Base-by-base conservation (phyloP, 1,140 invertebrate genomes). In the Rhyzopertha dominica region DNA sequence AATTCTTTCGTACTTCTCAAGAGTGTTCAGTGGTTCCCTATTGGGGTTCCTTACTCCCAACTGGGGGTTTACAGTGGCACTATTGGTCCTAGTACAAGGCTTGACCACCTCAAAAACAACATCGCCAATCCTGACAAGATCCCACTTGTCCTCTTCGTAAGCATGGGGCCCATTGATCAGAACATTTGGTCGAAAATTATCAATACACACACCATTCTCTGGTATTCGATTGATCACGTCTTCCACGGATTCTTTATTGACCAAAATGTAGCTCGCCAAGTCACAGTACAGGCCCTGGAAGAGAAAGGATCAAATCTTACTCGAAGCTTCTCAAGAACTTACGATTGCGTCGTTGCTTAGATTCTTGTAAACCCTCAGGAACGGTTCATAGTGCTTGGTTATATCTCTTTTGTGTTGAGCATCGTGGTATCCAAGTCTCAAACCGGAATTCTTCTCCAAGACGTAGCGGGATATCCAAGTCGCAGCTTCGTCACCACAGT, bases 81-180 rank as follows among this genome's bases (percentile, higher is more conserved):
- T 61, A 13, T 77, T 71, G 52, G 79, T 82, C 51, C 74, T 72
- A 36, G 74, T 74, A 56, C 81, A 84, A 1, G 81, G 80, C 59
- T 78, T 81, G 7, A 81, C 66, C 38, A 78, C 74, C 58, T 76
- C 72, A 47, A 82, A 77, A 17, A 81, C 53, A 0, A 71, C n/a
- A 13, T 68, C 53, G 2, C 81, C 81, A 41, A 85, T 81, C 67
- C 79, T 82, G 12, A 85, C 60, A 67, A 75, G 84, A 24, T 78
- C 73, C 81, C 81, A 85, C 10, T 69, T 63, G 47, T 85, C 82
- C 64, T 87, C 84, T n/a, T n/a, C n/a, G n/a, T n/a, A n/a, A 2
- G 80, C 56, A 14, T 36, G 31, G 14, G 14, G 26, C 3, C 80
- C 81, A 51, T 76, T 73, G 7, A 86, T 66, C 1, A 85, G 65